phyloP scores from a whole-genome alignment of 2,113 vertebrate species.

The Daphoenositta chrysoptera region DNA sequence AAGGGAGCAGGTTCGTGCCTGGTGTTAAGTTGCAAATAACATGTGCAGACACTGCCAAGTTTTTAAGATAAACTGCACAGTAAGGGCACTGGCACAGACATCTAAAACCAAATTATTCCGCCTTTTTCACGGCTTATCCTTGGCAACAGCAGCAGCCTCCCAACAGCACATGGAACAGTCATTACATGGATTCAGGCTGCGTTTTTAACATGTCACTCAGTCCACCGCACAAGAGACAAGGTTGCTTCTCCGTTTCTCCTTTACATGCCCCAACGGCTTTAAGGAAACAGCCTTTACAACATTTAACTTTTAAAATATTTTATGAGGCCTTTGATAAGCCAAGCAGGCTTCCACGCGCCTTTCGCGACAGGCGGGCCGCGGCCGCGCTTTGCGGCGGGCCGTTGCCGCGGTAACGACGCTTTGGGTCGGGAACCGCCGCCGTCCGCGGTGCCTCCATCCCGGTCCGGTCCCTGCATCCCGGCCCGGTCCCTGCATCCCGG shows the following conservation, averaged over 20 bases:
- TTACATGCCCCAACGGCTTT: background rate
- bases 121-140: background rate
- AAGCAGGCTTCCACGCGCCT: rapidly evolving
- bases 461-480: background rate
- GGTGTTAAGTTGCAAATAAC: background rate
- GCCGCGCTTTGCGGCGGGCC: background rate
- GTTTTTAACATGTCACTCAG: background rate
- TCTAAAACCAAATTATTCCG: background rate
- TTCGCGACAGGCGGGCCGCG: background rate
- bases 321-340: rapidly evolving
- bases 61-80: background rate
- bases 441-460: background rate
- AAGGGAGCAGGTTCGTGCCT: background rate
- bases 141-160: background rate
- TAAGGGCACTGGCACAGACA: too few relatives aligned
- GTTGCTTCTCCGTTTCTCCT: background rate
- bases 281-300: background rate
- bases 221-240: background rate
- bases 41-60: rapidly evolving
- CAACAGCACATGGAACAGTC: background rate
- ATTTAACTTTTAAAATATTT: background rate
- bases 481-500: background rate
- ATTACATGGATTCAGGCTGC: background rate
- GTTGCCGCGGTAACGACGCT: background rate
- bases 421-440: background rate